Evolutionary conservation across 2,888 invertebrate species (phyloP).

Genomic region (Meteorus cinctellus): DNA sequence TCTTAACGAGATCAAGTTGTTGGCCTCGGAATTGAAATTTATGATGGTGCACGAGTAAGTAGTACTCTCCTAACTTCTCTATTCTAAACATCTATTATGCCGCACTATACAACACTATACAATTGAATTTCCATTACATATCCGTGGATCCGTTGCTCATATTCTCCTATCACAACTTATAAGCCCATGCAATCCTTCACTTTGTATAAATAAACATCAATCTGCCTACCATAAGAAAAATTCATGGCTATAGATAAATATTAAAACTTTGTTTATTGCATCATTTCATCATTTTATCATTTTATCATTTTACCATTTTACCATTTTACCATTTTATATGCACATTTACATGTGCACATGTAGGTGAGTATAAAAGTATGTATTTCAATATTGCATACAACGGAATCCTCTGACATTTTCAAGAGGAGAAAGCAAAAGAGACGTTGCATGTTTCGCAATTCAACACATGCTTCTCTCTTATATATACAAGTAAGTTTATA

Average conservation of each 20-base stretch:
- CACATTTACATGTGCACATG: background rate
- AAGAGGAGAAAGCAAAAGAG: slow-evolving; percentile 69
- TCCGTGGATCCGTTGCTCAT: background rate
- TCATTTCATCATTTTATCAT: too few species aligned
- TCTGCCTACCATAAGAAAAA: too few species aligned
- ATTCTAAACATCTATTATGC: background rate
- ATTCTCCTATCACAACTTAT: background rate
- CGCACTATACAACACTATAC: background rate
- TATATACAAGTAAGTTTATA: slow-evolving; percentile 22
- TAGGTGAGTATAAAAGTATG: background rate
- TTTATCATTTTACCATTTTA: too few species aligned
- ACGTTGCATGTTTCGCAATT: slow-evolving; percentile 46
- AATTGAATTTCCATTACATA: background rate
- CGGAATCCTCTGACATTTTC: slow-evolving; percentile 70
- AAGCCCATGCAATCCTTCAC: too few species aligned
- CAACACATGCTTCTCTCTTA: background rate
- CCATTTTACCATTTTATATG: too few species aligned
- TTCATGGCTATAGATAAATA: too few species aligned
- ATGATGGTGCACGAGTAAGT: slow-evolving; percentile 27
- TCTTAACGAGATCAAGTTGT: slow-evolving; percentile 35
- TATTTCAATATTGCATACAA: slow-evolving; percentile 34
- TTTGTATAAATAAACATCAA: too few species aligned
- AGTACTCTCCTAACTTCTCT: slow-evolving; percentile 2
- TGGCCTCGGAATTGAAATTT: slow-evolving; percentile 33
- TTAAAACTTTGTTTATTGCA: too few species aligned